Percentiles rank a stretch among this genome's conserved stretches.
These are phyloP conservation scores for Natrix natrix DNA, from an alignment of 2,797 vertebrate species.

Conservation along the genomic window DNA sequence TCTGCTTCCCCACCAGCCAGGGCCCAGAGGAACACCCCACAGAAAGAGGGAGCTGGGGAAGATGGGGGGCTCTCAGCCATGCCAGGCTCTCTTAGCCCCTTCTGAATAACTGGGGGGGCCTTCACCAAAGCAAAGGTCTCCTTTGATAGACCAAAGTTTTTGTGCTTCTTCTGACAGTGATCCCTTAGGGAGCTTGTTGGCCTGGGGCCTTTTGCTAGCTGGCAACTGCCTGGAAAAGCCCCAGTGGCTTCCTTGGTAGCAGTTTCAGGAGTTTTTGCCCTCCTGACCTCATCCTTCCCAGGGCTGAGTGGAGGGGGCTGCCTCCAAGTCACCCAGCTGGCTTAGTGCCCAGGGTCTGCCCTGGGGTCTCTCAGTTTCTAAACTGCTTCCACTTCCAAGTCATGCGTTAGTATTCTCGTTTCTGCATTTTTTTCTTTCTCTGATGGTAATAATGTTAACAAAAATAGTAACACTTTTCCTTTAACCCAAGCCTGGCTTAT, in stretches of 20 bases:
- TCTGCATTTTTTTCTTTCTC: not conserved
- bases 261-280: not conserved
- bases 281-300: not conserved
- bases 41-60: not conserved
- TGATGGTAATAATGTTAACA: not conserved
- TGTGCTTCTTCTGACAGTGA: not conserved
- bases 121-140: not conserved
- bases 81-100: not conserved
- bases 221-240: not conserved
- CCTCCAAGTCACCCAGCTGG: not conserved
- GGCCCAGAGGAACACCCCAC: not conserved
- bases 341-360: not conserved
- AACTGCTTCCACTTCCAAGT: not conserved
- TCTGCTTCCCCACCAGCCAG: not conserved
- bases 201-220: not conserved
- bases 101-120: not conserved
- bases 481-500: not conserved
- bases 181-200: not conserved
- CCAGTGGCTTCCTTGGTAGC: not conserved
- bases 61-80: not conserved
- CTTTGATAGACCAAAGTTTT: not conserved
- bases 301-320: not conserved
- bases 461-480: not conserved
- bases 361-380: not conserved
- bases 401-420: not conserved